Evolutionary conservation across 2,888 invertebrate genomes (phyloP), one percentile per base, ranked within the genome.

Genomic region (Dione vanillae): DNA sequence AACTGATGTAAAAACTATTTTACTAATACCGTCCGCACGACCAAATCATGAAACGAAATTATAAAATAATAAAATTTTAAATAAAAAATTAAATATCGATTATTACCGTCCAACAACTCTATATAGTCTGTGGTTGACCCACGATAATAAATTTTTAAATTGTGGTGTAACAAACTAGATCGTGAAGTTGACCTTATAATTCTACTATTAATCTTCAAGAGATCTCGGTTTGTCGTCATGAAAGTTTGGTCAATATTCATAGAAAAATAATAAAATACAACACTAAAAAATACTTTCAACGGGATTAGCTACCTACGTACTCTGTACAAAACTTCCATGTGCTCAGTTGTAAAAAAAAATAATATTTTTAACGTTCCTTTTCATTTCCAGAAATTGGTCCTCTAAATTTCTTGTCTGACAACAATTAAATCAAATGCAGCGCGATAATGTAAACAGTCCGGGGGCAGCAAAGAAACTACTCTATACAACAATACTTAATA

Each of bases 81-180:
- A 91, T 90, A 90, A 91, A 61, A 43, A 56, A 59, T 43, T 91
- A 92, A 92, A 92, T 90, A 90, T 89, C 89, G 92, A 92, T 92
- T 92, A 92, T 92, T 92, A 90, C 84, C 84, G 90, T 91, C 87
- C 90, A 91, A 91, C 91, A 91, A 90, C 85, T 85, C 82, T 85
- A 84, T 84, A 83, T 75, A 82, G 79, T 82, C 90, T 84, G 87
- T 86, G 91, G 90, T 90, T 88, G 80, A 91, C 90, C 91, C 83
- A 90, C 90, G 89, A 82, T 79, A 82, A 87, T 85, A 87, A 82
- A 83, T 82, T 79, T 27, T 80, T 80, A 78, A 79, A 80, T 78
- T 78, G 80, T 79, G 79, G 84, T 81, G 83, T 83, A 86, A 86
- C 83, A n/a, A n/a, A 85, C 83, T 85, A 85, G 78, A 71, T 74